Conservation (phyloP, 2,888 invertebrate genomes). For the Elgonia sp. region DNA sequence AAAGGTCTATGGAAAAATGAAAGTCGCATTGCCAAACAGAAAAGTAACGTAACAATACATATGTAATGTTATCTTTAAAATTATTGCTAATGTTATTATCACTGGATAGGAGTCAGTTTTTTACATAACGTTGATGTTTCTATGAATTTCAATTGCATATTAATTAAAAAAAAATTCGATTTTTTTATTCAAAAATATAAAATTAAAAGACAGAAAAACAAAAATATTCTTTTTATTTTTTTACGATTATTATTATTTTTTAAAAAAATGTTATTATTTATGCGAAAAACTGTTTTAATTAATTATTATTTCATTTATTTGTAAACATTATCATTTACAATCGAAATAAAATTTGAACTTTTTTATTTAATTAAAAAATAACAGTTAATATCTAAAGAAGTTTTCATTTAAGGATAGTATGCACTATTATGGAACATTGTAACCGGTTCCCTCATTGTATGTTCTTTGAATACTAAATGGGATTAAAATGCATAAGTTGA, state of each 20-base stretch:
- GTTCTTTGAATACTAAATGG: too few relatives aligned
- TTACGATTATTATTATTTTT: background rate
- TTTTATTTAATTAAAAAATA: too few relatives aligned
- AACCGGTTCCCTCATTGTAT: too few relatives aligned
- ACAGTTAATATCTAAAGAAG: too few relatives aligned
- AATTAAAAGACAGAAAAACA: background rate
- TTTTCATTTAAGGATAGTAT: too few relatives aligned
- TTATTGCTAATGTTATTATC: conserved; percentile 27
- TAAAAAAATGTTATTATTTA: too few relatives aligned
- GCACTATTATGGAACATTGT: too few relatives aligned
- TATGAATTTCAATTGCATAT: background rate
- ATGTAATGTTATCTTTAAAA: conserved; percentile 51
- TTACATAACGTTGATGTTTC: conserved; percentile 20
- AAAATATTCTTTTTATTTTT: too few relatives aligned
- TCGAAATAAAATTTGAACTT: too few relatives aligned
- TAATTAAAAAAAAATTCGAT: background rate
- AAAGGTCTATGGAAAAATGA: conserved; percentile 52
- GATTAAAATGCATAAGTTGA: too few relatives aligned
- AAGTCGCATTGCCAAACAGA: conserved; percentile 55
- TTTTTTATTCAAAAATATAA: background rate
- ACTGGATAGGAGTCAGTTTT: conserved; percentile 19
- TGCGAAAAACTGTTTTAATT: too few relatives aligned
- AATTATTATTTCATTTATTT: background rate
- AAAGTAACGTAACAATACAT: conserved; percentile 45
- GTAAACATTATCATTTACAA: too few relatives aligned